These are phyloP conservation scores for Chrysogorgia sp. DNA, from an alignment of 92 coral and sea anemone genomes.

Conservation along the genomic window DNA sequence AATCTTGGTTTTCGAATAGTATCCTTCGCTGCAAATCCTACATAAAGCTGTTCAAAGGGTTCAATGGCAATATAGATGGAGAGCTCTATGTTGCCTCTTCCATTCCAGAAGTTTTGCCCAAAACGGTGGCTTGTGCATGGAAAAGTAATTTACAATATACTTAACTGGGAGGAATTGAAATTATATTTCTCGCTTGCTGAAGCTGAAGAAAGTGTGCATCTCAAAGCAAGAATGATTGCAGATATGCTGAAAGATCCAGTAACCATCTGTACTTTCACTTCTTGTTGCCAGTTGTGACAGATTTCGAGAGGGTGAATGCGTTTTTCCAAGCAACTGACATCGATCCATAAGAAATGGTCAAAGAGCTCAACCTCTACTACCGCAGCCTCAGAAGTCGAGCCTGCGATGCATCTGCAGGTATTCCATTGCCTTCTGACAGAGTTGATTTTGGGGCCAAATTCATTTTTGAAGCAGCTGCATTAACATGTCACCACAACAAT, in stretches of 20 bases:
- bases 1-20: slow-evolving; percentile 9
- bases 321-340: slow-evolving; percentile 32
- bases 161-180: slow-evolving; percentile 20
- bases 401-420: neutral
- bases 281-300: slow-evolving; percentile 24
- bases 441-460: slow-evolving; percentile 1
- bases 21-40: neutral
- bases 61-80: neutral
- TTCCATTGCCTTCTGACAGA: neutral
- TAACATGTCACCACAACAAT: neutral
- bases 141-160: slow-evolving; percentile 22
- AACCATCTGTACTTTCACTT: neutral
- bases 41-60: neutral
- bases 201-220: neutral
- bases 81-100: neutral
- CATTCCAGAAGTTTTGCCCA: neutral
- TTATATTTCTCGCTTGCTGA: neutral
- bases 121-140: slow-evolving; percentile 25
- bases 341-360: too few species aligned
- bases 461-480: slow-evolving; percentile 5
- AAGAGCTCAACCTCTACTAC: too few species aligned
- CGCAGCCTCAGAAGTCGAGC: neutral
- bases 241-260: neutral
- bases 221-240: slow-evolving; percentile 1
- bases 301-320: slow-evolving; percentile 36